Evolutionary conservation across 1,140 invertebrate species (phyloP), one percentile per base, ranked within the genome.

Genomic region (Philotrypesis tridentata): DNA sequence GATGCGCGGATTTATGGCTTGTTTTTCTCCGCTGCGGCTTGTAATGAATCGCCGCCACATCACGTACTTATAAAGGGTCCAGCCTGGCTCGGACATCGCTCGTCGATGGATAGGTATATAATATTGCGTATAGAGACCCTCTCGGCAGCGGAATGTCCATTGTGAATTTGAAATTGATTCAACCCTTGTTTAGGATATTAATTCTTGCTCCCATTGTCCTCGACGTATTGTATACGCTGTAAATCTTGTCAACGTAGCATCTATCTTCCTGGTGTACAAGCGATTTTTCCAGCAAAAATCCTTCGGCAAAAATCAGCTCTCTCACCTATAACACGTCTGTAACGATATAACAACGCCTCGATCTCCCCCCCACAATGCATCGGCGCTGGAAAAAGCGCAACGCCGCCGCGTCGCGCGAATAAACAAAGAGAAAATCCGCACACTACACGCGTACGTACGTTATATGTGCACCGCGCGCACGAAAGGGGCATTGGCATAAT

Each of bases 301-400:
- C n/a, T n/a, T n/a, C n/a, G n/a, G n/a, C n/a, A n/a, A n/a, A n/a
- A n/a, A n/a, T n/a, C n/a, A n/a, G n/a, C n/a, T n/a, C n/a, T n/a
- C n/a, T n/a, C n/a, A n/a, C n/a, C n/a, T n/a, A n/a, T n/a, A n/a
- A n/a, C n/a, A n/a, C n/a, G n/a, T n/a, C n/a, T n/a, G n/a, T n/a
- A n/a, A n/a, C n/a, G n/a, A n/a, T n/a, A n/a, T n/a, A n/a, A n/a
- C n/a, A n/a, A n/a, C n/a, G n/a, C n/a, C n/a, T n/a, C n/a, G n/a
- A n/a, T n/a, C n/a, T n/a, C n/a, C n/a, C n/a, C n/a, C n/a, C n/a
- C n/a, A n/a, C n/a, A n/a, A n/a, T n/a, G n/a, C n/a, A n/a, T n/a
- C n/a, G n/a, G n/a, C n/a, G 33, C 33, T 37, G 33, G 33, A 37
- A 37, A 37, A 77, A 77, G 75, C 14, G 63, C 48, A 55, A 55